A percentile compares a stretch with the other conserved stretches of the same genome.
Conservation (phyloP, 2,888 invertebrate species). For the Leptopterna dolabrata region DNA sequence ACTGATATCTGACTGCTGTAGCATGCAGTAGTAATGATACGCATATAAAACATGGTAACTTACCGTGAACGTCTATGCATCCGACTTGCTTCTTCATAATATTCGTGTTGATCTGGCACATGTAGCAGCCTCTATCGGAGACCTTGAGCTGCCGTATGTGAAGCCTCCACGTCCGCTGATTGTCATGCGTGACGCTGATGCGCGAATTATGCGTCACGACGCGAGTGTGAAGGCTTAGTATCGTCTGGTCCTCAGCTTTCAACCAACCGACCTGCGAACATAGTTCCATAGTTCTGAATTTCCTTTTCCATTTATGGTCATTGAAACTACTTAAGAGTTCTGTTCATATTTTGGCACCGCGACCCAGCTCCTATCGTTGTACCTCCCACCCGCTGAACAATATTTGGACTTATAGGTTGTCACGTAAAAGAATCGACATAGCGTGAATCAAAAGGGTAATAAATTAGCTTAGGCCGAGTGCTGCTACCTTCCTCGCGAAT, state of each 20-base stretch:
- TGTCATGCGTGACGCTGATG: conserved; percentile 84
- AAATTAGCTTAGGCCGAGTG: too few species aligned
- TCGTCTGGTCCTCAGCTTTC: conserved; percentile 90
- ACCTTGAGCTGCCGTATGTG: conserved; percentile 85
- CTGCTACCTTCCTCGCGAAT: too few species aligned
- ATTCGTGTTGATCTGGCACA: conserved; percentile 92
- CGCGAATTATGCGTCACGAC: conserved; percentile 87
- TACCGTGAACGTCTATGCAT: conserved; percentile 89
- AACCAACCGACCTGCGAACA: conserved; percentile 86
- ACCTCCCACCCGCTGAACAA: too few species aligned
- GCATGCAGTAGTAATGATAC: too few species aligned
- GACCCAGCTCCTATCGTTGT: too few species aligned
- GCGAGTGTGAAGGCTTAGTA: conserved; percentile 84
- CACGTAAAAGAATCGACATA: too few species aligned
- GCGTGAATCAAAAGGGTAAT: too few species aligned
- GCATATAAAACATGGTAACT: conserved; percentile 68
- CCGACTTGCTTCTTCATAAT: conserved; percentile 89
- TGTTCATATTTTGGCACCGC: too few species aligned
- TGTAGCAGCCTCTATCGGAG: conserved; percentile 87
- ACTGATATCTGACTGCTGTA: too few species aligned
- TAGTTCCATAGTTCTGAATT: background rate
- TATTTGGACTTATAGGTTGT: too few species aligned
- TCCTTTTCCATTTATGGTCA: too few species aligned
- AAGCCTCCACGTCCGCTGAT: conserved; percentile 83
- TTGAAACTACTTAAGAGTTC: too few species aligned